Conservation (phyloP, 2,888 invertebrate genomes). For the Ennomos erosarius region DNA sequence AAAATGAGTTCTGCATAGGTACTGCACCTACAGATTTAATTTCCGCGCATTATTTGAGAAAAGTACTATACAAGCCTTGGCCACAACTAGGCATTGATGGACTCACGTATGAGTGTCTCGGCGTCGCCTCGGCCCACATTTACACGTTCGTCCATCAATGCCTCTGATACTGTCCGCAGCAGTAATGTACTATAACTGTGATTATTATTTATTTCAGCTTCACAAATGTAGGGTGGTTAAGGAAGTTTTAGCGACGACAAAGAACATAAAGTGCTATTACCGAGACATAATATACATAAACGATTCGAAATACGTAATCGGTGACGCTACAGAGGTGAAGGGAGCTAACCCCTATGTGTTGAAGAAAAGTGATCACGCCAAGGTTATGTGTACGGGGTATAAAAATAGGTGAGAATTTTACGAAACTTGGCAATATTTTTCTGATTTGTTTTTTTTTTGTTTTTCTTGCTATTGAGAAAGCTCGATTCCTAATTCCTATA, state of each 20-base stretch:
- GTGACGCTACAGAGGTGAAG: conserved; percentile 76
- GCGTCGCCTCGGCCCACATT: too few relatives aligned
- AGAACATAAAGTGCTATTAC: conserved; percentile 82
- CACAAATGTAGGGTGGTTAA: conserved; percentile 71
- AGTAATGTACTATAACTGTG: too few relatives aligned
- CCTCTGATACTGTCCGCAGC: too few relatives aligned
- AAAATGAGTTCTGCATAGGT: too few relatives aligned
- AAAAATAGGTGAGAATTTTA: conserved; percentile 52
- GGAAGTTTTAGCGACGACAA: conserved; percentile 54
- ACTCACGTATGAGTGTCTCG: too few relatives aligned
- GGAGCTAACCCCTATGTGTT: conserved; percentile 86
- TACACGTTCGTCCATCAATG: too few relatives aligned
- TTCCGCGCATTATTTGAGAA: too few relatives aligned
- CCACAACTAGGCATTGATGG: too few relatives aligned
- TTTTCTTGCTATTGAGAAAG: background rate
- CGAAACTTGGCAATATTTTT: background rate
- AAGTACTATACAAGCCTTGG: too few relatives aligned
- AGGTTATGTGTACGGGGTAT: conserved; percentile 85
- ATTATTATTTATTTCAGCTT: conserved; percentile 60
- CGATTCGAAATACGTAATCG: conserved; percentile 86
- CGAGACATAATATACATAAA: conserved; percentile 89
- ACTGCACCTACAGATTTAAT: too few relatives aligned
- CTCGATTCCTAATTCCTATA: too few relatives aligned
- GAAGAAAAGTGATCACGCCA: conserved; percentile 89
- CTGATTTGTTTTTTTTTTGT: conserved; percentile 3